phyloP scores from a whole-genome alignment of 2,888 invertebrate genomes.

The Coelopa pilipes region DNA sequence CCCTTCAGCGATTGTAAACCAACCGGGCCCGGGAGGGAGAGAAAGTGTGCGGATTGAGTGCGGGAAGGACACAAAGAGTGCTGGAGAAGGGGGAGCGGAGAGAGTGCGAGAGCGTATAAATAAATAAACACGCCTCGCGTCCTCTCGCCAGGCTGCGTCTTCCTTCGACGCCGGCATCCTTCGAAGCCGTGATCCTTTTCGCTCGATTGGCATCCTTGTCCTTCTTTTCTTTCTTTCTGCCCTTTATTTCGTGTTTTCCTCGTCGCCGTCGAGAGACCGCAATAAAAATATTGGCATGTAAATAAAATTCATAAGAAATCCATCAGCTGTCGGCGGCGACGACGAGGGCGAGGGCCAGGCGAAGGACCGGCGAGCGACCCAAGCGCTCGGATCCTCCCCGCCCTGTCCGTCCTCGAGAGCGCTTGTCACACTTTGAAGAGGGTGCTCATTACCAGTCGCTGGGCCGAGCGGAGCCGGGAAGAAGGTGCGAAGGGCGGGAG shows the following conservation, averaged over 20 bases:
- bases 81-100: no score
- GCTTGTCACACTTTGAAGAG: constrained; percentile 26
- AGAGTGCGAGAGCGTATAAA: neutral
- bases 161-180: constrained; percentile 5
- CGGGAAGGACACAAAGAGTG: neutral
- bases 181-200: no score
- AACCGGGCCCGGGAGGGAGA: no score
- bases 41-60: neutral
- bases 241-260: neutral
- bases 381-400: no score
- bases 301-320: constrained; percentile 31
- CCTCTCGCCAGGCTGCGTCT: no score
- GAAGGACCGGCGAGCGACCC: neutral
- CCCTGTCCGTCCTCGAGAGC: neutral
- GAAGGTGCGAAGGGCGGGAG: no score
- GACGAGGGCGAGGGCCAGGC: neutral
- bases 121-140: constrained; percentile 16
- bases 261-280: neutral
- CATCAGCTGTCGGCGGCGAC: constrained; percentile 18
- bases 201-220: neutral
- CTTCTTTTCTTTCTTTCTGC: neutral
- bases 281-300: constrained; percentile 4
- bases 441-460: constrained; percentile 9
- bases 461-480: no score
- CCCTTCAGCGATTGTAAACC: no score